Evolutionary conservation across 2,888 invertebrate genomes (phyloP), one percentile per base, ranked within the genome.

Genomic region (Pseudococcus jackbeardsleyi): DNA sequence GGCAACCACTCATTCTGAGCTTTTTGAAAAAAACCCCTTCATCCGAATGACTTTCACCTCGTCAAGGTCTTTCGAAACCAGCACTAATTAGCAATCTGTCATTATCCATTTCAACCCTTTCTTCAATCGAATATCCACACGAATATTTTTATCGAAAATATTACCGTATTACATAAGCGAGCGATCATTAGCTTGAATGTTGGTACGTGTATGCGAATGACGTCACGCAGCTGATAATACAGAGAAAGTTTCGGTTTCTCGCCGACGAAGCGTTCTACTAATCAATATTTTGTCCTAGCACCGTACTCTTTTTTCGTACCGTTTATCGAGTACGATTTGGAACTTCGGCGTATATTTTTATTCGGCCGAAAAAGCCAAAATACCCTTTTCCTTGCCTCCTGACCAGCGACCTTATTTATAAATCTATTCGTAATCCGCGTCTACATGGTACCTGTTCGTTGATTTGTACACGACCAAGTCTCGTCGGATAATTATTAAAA

Each of bases 171-270:
- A 72, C 33, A 72, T 72, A 72, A 33, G 26, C 26, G 26, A 72
- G 33, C 68, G 68, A 72, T 72, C 68, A 72, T 72, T 72, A 72
- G 22, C 68, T 17, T 15, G 68, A 72, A 72, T 72, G 19, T 59
- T 54, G 15, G 17, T 54, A 72, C 26, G 12, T 72, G 11, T 72
- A 72, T 12, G 33, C 33, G 68, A 79, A 79, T 79, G 79, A 79
- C 79, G 79, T 79, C 79, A 79, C 59, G 19, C 17, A 39, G 79
- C 79, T 79, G 79, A 79, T 79, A 79, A 79, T 39, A 79, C 79
- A 79, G 79, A 79, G 79, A 79, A 79, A 79, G 79, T 79, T 79
- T 42, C 39, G 79, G 42, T 79, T 79, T 79, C 79, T 39, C 79
- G 79, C 79, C 42, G 39, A 72, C 79, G 79, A 79, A 79, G 42